phyloP scores from a whole-genome alignment of 2,797 vertebrate species.

The Lacerta bilineata region DNA sequence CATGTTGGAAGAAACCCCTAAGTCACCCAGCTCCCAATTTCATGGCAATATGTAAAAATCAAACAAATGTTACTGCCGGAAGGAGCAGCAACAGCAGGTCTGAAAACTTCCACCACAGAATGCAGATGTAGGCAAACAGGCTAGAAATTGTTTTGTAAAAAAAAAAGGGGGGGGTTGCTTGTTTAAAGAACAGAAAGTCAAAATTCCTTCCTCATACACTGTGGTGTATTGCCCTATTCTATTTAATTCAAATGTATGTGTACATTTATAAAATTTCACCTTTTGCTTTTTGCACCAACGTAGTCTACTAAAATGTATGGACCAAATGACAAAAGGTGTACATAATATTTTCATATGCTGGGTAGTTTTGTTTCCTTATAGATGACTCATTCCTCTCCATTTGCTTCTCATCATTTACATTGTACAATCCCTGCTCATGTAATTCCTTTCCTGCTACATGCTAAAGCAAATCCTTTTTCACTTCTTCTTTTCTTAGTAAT shows the following conservation, averaged over 20 bases:
- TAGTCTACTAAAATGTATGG: slow-evolving; percentile 1
- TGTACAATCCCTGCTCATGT: slow-evolving; percentile 7
- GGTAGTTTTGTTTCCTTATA: background rate
- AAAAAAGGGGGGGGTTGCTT: background rate
- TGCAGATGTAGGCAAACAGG: background rate
- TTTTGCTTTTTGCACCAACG: background rate
- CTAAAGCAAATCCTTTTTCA: slow-evolving; percentile 28
- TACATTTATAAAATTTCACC: background rate
- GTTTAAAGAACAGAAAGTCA: background rate
- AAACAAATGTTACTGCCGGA: background rate
- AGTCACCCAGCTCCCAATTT: background rate
- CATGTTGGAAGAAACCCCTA: background rate
- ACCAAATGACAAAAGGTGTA: slow-evolving; percentile 8
- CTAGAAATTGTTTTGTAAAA: background rate
- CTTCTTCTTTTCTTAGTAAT: slow-evolving; percentile 16
- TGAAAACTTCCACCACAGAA: background rate
- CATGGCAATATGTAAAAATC: background rate
- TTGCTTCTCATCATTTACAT: slow-evolving; percentile 23
- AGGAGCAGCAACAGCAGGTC: background rate
- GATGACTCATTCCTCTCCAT: slow-evolving; percentile 11
- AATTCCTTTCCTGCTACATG: slow-evolving; percentile 6
- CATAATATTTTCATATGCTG: slow-evolving; percentile 11
- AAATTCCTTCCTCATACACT: background rate
- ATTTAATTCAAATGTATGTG: background rate
- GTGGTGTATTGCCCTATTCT: background rate